Percentiles rank a stretch among this genome's conserved stretches.
These are phyloP conservation scores for Phodopus roborovskii DNA, from an alignment of 2,113 vertebrate species.

Conservation along the genomic window DNA sequence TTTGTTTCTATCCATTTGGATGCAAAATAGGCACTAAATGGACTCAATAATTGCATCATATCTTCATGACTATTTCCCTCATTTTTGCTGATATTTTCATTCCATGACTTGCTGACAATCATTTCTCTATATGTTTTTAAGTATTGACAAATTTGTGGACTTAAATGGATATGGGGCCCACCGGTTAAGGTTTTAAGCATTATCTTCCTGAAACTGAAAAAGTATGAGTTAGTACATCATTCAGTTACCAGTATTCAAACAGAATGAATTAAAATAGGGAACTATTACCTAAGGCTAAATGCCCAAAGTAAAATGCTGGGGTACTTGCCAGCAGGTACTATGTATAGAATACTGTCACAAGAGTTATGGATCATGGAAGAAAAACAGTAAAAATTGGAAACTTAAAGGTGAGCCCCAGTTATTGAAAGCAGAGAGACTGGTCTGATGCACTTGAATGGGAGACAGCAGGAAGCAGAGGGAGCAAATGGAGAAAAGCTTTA, in stretches of 20 bases:
- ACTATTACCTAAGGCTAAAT: not conserved
- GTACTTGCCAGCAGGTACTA: not conserved
- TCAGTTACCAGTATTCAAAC: not conserved
- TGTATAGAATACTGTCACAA: not conserved
- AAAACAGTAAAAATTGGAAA: not conserved
- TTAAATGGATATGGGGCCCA: not conserved
- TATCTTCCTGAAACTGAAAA: not conserved
- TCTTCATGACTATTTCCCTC: conserved; percentile 3
- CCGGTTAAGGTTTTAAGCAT: not conserved
- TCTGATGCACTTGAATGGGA: not conserved
- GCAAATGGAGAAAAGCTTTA: not conserved
- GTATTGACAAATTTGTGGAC: not conserved
- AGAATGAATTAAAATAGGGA: not conserved
- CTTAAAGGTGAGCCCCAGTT: not conserved
- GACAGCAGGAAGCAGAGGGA: not conserved
- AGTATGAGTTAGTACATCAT: not conserved
- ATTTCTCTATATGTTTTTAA: not conserved
- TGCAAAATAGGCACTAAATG: conserved; percentile 42
- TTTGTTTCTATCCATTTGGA: not conserved
- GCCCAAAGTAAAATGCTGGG: not conserved
- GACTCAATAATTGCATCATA: not conserved
- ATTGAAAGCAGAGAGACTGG: not conserved
- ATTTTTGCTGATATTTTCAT: conserved; percentile 21
- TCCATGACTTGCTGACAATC: not conserved
- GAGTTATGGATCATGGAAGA: not conserved